Conservation (phyloP, 2,888 invertebrate genomes). For the Polymixis lichenea region DNA sequence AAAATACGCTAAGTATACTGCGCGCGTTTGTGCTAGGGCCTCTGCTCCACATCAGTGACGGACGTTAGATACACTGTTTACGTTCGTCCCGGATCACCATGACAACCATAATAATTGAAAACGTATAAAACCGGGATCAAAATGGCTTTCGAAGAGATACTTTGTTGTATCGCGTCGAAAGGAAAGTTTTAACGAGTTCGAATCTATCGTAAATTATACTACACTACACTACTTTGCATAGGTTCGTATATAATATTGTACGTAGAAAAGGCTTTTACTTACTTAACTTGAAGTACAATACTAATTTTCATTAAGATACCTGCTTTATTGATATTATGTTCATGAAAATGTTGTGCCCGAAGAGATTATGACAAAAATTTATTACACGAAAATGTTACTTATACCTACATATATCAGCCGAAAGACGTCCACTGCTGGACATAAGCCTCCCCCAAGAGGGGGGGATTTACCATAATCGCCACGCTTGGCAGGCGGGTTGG, state of each 20-base stretch:
- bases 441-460: too few species aligned
- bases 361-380: not conserved
- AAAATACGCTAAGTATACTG: too few species aligned
- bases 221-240: slow-evolving; percentile 36
- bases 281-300: not conserved
- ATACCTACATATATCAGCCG: too few species aligned
- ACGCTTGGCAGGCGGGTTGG: too few species aligned
- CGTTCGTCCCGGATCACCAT: slow-evolving; percentile 2
- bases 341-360: not conserved
- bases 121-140: slow-evolving; percentile 49
- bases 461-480: too few species aligned
- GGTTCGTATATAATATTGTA: slow-evolving; percentile 3
- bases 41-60: not conserved
- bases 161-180: slow-evolving; percentile 50
- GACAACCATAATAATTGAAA: slow-evolving; percentile 42
- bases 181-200: slow-evolving; percentile 62
- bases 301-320: not conserved
- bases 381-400: too few species aligned
- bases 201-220: slow-evolving; percentile 44
- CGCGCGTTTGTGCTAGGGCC: not conserved
- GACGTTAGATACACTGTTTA: slow-evolving; percentile 10
- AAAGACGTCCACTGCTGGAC: too few species aligned
- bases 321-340: not conserved
- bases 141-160: slow-evolving; percentile 33
- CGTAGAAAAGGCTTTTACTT: slow-evolving; percentile 2